Conservation (phyloP, 2,797 vertebrate species). For the Gallinago nigripennis region DNA sequence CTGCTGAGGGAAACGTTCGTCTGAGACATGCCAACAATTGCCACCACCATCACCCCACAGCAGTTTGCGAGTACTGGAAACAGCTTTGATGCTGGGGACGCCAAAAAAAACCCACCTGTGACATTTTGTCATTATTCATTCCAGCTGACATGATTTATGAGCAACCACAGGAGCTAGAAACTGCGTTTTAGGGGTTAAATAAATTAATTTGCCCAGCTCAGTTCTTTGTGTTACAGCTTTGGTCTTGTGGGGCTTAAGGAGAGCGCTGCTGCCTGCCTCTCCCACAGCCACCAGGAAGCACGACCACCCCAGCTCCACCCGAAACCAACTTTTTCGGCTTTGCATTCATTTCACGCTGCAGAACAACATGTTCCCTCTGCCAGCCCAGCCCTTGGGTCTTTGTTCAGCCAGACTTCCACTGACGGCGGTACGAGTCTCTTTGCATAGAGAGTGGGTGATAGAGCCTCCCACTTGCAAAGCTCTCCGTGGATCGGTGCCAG, state of each 20-base stretch:
- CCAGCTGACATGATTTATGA: background rate
- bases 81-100: background rate
- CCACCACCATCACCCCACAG: background rate
- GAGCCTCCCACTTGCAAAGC: slow-evolving; percentile 45
- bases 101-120: background rate
- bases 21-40: background rate
- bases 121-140: background rate
- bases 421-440: background rate
- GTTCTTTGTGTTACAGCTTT: background rate
- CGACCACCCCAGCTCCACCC: background rate
- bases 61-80: background rate
- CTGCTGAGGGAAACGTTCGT: background rate
- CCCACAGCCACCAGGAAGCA: background rate
- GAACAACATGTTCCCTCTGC: slow-evolving; percentile 22
- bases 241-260: background rate
- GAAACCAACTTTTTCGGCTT: background rate
- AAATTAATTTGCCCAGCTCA: background rate
- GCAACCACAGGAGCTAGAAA: background rate
- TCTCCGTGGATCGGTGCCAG: background rate
- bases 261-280: background rate
- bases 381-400: slow-evolving; percentile 35
- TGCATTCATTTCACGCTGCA: background rate
- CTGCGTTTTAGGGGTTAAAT: background rate
- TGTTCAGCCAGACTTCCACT: slow-evolving; percentile 38
- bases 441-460: slow-evolving; percentile 42